phyloP scores from a whole-genome alignment of 2,113 vertebrate species.

The Anseranas semipalmata region DNA sequence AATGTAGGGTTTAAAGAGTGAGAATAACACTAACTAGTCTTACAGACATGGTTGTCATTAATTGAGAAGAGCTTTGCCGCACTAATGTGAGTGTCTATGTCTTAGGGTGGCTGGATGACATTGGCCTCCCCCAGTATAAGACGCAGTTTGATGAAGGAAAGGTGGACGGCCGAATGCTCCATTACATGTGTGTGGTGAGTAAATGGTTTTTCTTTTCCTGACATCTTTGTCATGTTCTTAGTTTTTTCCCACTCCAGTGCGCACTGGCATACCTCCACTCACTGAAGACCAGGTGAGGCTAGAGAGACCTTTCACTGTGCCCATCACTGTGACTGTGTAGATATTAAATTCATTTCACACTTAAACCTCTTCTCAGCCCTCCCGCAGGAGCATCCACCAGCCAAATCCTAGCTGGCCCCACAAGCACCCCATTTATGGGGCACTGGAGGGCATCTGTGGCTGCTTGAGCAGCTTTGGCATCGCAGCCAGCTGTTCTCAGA shows the following conservation, averaged over 20 bases:
- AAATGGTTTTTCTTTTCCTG: background rate
- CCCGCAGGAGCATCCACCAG: accelerated
- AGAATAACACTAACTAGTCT: background rate
- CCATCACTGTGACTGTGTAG: background rate
- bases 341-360: background rate
- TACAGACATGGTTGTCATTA: background rate
- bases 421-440: no score
- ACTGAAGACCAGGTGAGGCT: background rate
- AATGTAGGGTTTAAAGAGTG: background rate
- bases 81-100: background rate
- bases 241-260: background rate
- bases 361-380: background rate
- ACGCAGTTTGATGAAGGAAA: constrained; percentile 97
- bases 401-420: background rate
- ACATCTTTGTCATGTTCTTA: background rate
- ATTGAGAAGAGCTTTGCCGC: background rate
- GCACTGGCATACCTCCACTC: background rate
- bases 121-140: constrained; percentile 97
- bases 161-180: constrained; percentile 95
- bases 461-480: background rate
- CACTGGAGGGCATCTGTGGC: background rate
- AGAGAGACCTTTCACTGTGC: background rate
- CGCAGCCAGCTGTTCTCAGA: background rate
- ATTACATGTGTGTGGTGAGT: constrained; percentile 97
- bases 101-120: constrained; percentile 96